phyloP scores from a whole-genome alignment of 2,113 vertebrate species.

The Halcyon malimbica region DNA sequence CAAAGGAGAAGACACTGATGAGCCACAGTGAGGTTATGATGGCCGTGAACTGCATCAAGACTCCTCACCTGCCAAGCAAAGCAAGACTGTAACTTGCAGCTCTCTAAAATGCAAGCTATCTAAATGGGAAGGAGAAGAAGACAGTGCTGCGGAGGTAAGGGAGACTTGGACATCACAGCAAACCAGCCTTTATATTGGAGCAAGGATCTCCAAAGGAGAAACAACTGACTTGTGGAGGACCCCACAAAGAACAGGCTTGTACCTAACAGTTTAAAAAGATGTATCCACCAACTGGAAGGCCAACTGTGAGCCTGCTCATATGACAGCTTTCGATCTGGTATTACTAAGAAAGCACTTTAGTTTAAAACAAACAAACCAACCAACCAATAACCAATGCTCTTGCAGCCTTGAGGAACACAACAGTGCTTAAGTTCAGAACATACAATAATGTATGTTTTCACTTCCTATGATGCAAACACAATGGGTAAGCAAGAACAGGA shows the following conservation, averaged over 20 bases:
- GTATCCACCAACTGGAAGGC: not conserved
- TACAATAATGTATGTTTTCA: rapidly evolving
- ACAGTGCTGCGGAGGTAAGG: not conserved
- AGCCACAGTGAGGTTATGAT: not conserved
- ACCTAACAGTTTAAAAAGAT: not conserved
- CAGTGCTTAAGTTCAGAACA: not conserved
- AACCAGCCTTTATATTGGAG: not conserved
- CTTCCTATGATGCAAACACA: not conserved
- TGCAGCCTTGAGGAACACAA: not conserved
- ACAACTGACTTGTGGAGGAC: not conserved
- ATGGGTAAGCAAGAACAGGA: not conserved
- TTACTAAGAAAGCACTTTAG: not conserved
- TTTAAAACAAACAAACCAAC: not conserved
- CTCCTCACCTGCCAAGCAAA: not conserved
- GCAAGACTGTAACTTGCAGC: not conserved
- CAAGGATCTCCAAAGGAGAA: not conserved
- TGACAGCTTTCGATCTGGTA: not conserved
- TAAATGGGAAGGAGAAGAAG: not conserved
- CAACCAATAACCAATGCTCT: not conserved
- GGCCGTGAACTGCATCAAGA: not conserved
- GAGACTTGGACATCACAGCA: not conserved
- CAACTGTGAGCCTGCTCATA: not conserved
- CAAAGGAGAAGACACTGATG: not conserved
- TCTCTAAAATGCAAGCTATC: not conserved
- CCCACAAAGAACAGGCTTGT: not conserved